Conservation (phyloP, 1,140 invertebrate species). For the Tigriopus japonicus region DNA sequence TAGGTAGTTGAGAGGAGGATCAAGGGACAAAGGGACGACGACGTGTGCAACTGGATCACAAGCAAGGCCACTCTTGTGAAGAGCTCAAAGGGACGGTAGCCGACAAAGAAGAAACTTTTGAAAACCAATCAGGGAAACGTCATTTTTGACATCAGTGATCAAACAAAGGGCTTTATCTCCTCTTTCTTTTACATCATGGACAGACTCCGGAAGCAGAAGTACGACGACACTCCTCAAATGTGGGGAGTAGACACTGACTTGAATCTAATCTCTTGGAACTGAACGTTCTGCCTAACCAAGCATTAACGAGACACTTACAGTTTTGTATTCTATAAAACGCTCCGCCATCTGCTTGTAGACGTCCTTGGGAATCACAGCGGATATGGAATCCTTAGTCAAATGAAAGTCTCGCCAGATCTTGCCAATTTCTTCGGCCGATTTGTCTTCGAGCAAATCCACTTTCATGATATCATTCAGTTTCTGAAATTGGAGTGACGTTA, state of each 20-base stretch:
- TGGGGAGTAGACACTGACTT: no score
- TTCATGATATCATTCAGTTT: conserved; percentile 54
- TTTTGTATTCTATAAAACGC: conserved; percentile 37
- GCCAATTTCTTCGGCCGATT: conserved; percentile 48
- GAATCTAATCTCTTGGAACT: not conserved
- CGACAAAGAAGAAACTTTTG: no score
- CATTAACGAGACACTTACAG: conserved; percentile 18
- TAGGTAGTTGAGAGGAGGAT: no score
- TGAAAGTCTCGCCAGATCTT: conserved; percentile 58
- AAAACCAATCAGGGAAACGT: no score
- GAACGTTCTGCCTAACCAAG: not conserved
- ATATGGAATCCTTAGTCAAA: conserved; percentile 48
- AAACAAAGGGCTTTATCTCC: not conserved
- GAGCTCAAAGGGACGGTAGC: no score
- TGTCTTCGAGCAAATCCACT: conserved; percentile 48
- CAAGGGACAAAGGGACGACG: no score
- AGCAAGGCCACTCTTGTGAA: no score
- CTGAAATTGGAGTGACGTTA: conserved; percentile 15
- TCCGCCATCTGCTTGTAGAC: conserved; percentile 38
- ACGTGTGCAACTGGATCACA: no score
- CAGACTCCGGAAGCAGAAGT: not conserved
- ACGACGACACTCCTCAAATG: not conserved
- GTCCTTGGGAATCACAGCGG: conserved; percentile 41
- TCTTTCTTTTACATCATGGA: not conserved
- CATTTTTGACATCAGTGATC: no score